These are phyloP conservation scores for Erythrocercus mccallii DNA, from an alignment of 2,113 vertebrate genomes.

Conservation along the genomic window DNA sequence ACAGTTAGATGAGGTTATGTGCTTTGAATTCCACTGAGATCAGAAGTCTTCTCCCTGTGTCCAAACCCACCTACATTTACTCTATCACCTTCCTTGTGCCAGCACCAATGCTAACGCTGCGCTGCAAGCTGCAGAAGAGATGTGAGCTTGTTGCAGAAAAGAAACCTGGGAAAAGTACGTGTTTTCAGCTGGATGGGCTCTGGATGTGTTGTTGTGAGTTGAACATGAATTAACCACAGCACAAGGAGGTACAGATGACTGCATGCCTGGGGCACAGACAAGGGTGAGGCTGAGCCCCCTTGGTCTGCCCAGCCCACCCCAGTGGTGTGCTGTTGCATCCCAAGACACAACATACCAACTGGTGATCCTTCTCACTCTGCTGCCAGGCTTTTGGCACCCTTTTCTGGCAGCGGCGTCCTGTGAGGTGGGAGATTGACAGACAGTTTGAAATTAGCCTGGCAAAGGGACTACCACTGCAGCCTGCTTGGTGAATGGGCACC, in stretches of 20 bases:
- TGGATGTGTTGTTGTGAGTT: not conserved
- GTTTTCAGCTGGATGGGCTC: not conserved
- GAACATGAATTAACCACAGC: not conserved
- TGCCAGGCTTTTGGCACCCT: not conserved
- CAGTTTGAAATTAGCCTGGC: not conserved
- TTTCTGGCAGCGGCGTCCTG: not conserved
- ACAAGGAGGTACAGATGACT: not conserved
- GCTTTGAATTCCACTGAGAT: not conserved
- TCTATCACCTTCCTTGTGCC: not conserved
- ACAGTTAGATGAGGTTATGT: not conserved
- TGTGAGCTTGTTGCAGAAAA: not conserved
- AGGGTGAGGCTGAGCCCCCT: not conserved
- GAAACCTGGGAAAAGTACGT: not conserved
- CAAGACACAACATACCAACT: not conserved
- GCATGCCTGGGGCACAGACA: not conserved
- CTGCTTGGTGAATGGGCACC: not conserved
- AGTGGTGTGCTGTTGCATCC: not conserved
- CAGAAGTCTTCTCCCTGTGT: not conserved
- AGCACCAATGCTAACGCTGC: not conserved
- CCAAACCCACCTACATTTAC: not conserved
- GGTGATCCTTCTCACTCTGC: not conserved
- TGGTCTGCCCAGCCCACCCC: not conserved
- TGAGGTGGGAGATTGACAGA: not conserved
- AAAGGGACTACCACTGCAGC: not conserved
- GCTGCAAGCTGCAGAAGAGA: not conserved